Evolutionary conservation across 1,140 invertebrate species (phyloP).

Genomic region (Fopius arisanus): DNA sequence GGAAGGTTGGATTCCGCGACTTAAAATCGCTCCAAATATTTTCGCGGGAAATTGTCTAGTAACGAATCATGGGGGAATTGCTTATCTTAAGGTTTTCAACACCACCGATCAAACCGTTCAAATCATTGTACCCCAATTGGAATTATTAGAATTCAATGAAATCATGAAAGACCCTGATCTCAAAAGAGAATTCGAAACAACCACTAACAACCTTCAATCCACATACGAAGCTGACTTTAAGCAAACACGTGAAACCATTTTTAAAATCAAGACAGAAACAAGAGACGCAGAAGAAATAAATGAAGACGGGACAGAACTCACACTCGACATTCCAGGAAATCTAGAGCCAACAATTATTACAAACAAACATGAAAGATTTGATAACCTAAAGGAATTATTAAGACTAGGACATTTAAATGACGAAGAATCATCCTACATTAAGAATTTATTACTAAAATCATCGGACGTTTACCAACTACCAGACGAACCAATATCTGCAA

Average conservation of each 20-base stretch:
- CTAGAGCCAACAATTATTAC: not conserved
- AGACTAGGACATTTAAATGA: constrained; percentile 28
- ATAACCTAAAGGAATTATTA: constrained; percentile 22
- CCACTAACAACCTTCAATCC: no score
- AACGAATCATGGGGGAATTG: not conserved
- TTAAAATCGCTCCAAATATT: not conserved
- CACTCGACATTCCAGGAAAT: not conserved
- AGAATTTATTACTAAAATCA: constrained; percentile 3
- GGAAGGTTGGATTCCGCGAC: not conserved
- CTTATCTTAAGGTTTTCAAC: not conserved
- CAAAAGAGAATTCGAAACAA: no score
- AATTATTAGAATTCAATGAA: no score
- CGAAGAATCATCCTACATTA: constrained; percentile 27
- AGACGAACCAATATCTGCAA: constrained; percentile 19
- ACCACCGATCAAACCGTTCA: not conserved
- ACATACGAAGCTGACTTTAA: no score
- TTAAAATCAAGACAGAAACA: not conserved
- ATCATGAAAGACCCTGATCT: not conserved
- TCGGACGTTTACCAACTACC: constrained; percentile 14
- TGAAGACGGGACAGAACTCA: not conserved
- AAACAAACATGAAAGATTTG: not conserved
- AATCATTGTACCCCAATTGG: no score
- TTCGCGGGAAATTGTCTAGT: not conserved
- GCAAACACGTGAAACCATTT: not conserved
- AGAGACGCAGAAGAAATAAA: not conserved